These are phyloP conservation scores for Cyprinodon brontotheroides DNA, from an alignment of 2,113 vertebrate genomes.

Conservation along the genomic window DNA sequence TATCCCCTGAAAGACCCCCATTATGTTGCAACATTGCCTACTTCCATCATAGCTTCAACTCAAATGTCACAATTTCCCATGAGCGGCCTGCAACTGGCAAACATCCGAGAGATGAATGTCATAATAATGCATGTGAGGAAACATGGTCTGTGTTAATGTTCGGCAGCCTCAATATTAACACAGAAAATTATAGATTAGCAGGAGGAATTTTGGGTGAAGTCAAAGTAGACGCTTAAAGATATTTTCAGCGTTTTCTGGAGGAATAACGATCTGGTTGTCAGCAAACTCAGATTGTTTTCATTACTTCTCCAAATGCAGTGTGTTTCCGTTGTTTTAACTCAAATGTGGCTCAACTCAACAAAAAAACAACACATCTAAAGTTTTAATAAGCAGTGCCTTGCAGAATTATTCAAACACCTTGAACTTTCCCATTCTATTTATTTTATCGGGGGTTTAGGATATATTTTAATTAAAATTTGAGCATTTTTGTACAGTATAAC, in stretches of 20 bases:
- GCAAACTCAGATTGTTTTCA: not conserved
- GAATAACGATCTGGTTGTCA: not conserved
- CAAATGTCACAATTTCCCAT: conserved; percentile 34
- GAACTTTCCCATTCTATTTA: not conserved
- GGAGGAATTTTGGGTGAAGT: not conserved
- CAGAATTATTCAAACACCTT: not conserved
- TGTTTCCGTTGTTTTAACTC: not conserved
- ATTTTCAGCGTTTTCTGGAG: not conserved
- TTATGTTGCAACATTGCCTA: conserved; percentile 25
- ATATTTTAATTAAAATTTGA: not conserved
- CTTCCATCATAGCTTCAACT: conserved; percentile 13
- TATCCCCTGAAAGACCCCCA: conserved; percentile 10
- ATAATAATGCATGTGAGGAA: conserved; percentile 3
- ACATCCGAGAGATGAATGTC: not conserved
- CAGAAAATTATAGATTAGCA: not conserved
- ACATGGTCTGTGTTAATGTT: conserved; percentile 10
- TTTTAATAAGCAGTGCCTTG: not conserved
- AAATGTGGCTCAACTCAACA: not conserved
- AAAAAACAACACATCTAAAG: not conserved
- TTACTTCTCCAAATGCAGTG: not conserved
- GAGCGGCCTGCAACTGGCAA: conserved; percentile 16
- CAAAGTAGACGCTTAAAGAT: not conserved
- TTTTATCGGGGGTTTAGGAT: not conserved
- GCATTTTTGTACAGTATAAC: not conserved
- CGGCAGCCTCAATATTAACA: not conserved